Evolutionary conservation across 1,140 invertebrate species (phyloP).

Genomic region (Acromyrmex charruanus): DNA sequence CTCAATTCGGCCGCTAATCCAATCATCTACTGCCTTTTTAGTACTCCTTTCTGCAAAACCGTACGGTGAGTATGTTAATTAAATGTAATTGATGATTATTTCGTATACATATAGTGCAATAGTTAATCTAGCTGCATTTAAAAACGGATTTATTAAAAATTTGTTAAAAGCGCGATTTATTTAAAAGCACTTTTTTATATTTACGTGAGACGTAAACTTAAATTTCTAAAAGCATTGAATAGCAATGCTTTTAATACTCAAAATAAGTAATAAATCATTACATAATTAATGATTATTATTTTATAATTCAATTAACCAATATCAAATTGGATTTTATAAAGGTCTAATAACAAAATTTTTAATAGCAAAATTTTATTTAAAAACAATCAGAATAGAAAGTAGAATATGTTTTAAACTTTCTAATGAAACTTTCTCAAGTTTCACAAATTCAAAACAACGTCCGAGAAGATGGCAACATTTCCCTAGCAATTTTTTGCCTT

Average conservation of each 20-base stretch:
- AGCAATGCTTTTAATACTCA: too few relatives aligned
- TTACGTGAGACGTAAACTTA: too few relatives aligned
- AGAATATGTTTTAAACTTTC: not conserved
- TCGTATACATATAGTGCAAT: not conserved
- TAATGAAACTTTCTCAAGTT: not conserved
- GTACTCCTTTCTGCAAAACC: conserved; percentile 94
- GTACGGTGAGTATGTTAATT: conserved; percentile 89
- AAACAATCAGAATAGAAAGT: not conserved
- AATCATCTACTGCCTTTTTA: conserved; percentile 98
- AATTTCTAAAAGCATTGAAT: too few relatives aligned
- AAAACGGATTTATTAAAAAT: not conserved
- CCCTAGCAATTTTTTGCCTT: not conserved
- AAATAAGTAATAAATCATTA: too few relatives aligned
- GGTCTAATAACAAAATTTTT: not conserved
- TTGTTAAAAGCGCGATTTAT: not conserved
- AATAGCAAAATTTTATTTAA: not conserved
- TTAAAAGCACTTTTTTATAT: not conserved
- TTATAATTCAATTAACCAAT: too few relatives aligned
- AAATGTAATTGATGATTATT: conserved; percentile 1
- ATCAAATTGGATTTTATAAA: too few relatives aligned
- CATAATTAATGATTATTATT: too few relatives aligned
- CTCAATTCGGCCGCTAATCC: conserved; percentile 98
- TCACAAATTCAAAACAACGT: not conserved
- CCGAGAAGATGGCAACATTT: not conserved
- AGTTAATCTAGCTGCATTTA: too few relatives aligned